phyloP scores from a whole-genome alignment of 2,888 invertebrate species.

The Acronicta psi region DNA sequence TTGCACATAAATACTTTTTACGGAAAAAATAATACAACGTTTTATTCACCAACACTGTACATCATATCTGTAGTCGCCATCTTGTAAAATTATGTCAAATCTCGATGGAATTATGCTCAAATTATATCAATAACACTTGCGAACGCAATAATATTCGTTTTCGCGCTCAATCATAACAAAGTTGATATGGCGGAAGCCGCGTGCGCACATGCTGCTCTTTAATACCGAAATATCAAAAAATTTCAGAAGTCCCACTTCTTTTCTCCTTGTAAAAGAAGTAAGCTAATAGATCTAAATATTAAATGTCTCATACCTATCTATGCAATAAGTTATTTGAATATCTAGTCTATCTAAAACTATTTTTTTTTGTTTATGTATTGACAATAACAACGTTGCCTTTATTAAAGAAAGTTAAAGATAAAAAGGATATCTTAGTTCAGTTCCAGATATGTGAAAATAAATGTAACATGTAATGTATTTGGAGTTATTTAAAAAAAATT shows the following conservation, averaged over 20 bases:
- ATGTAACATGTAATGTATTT: no score
- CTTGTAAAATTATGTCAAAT: slow-evolving; percentile 8
- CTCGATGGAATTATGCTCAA: slow-evolving; percentile 31
- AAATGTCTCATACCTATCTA: not conserved
- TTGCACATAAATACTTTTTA: not conserved
- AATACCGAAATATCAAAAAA: not conserved
- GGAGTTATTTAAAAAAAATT: no score
- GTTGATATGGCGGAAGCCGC: slow-evolving; percentile 30
- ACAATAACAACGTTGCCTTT: no score
- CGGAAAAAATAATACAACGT: not conserved
- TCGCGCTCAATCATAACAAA: slow-evolving; percentile 47
- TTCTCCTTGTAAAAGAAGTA: not conserved
- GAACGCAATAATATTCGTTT: slow-evolving; percentile 39
- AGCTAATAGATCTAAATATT: no score
- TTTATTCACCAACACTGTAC: slow-evolving; percentile 7
- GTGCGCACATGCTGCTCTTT: slow-evolving; percentile 12
- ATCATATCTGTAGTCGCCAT: not conserved
- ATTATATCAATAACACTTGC: slow-evolving; percentile 34
- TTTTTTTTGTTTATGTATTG: no score
- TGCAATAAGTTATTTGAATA: no score
- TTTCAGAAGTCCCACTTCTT: slow-evolving; percentile 22
- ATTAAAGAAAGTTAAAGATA: no score
- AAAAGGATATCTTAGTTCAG: no score
- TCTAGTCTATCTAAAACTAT: no score
- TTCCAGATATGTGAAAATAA: no score